Base-by-base conservation (phyloP, 2,888 invertebrate species). In the Agrochola litura region DNA sequence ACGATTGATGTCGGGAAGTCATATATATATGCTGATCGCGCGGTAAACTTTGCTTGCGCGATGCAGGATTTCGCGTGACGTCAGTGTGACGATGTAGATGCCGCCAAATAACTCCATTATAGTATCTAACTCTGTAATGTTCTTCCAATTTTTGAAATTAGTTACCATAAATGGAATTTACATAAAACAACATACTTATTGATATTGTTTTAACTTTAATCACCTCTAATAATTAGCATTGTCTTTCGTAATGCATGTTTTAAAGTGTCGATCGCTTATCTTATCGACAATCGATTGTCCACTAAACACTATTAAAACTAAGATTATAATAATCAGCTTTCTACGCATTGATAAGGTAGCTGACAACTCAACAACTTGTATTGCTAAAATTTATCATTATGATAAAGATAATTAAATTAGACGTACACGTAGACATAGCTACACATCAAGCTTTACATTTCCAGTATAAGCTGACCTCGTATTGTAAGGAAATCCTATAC, bases 261-360 rank as follows among this genome's bases (percentile, higher is more conserved):
- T 79, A 30, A 60, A 79, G 61, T 61, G 6, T 52, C 41, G 19
- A 61, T 70, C 22, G 16, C 52, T 25, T 54, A 76, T 76, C 54
- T 56, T 70, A 76, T 66, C 66, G 56, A 6, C 60, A 43, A 83
- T 77, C 83, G 37, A 81, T 72, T 56, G 68, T 43, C 64, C 5
- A 30, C 22, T 58, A 25, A 43, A 66, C 60, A 61, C 16, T 61
- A 61, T 37, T 56, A 46, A 37, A 58, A 37, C 43, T 41, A 60
- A 65, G 65, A 81, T 81, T 74, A 12, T 49, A 54, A 14, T 49
- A 58, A 52, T 81, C 41, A 60, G 56, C 30, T 54, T 22, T 49
- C 9, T 14, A 56, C 5, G 2, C 22, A 52, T 49, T 41, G 69
- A 77, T 63, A 49, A 49, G 25, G 16, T 8, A 46, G 19, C 16